These are phyloP conservation scores for Pampus argenteus DNA, from an alignment of 2,797 vertebrate species.

Conservation along the genomic window DNA sequence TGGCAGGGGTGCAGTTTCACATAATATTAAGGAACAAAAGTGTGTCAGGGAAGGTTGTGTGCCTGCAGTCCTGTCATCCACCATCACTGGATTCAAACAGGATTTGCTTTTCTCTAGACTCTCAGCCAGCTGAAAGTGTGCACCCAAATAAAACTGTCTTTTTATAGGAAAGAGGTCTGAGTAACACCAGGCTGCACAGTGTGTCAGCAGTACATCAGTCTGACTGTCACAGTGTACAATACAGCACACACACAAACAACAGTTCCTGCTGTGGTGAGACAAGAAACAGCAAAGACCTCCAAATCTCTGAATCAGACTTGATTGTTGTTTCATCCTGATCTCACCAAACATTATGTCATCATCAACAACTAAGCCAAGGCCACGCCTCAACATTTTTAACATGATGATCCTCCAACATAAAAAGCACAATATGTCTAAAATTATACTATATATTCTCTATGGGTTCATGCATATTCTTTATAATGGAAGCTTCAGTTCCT, in stretches of 20 bases:
- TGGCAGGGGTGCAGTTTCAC: conserved; percentile 2
- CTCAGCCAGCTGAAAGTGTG: conserved; percentile 6
- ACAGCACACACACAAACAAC: conserved; percentile 15
- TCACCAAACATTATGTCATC: conserved; percentile 49
- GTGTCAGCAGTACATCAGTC: conserved; percentile 41
- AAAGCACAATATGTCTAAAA: background rate
- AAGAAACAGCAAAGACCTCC: conserved; percentile 53
- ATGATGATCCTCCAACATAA: background rate
- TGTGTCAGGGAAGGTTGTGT: conserved; percentile 1
- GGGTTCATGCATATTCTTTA: background rate
- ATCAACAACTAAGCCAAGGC: conserved; percentile 22
- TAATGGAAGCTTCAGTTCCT: background rate
- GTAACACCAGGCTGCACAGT: conserved; percentile 2
- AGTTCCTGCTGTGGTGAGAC: conserved; percentile 19
- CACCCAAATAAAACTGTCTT: conserved; percentile 23
- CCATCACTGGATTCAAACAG: conserved; percentile 19
- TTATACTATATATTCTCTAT: too few species aligned
- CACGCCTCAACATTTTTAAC: background rate
- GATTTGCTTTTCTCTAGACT: conserved; percentile 12
- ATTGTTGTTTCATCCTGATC: conserved; percentile 41
- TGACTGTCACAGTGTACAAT: conserved; percentile 29
- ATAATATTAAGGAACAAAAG: conserved; percentile 5
- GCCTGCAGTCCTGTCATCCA: background rate
- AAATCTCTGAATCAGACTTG: conserved; percentile 59
- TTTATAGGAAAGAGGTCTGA: conserved; percentile 32